Conservation (phyloP, 2,113 vertebrate genomes). For the Coryphaenoides rupestris region DNA sequence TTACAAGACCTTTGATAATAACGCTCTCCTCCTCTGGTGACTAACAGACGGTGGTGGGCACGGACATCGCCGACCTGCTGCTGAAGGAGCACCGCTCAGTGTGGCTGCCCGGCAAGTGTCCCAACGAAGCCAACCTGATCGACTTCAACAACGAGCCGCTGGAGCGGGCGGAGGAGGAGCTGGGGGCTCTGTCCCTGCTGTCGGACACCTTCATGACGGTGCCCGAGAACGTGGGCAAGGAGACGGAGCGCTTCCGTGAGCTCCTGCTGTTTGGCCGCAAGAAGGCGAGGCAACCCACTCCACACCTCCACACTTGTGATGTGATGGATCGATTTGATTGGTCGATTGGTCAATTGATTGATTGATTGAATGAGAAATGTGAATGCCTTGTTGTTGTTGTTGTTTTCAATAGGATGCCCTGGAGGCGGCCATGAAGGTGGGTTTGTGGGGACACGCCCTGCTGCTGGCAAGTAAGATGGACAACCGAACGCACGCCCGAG, state of each 20-base stretch:
- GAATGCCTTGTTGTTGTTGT: conserved; percentile 12
- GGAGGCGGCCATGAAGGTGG: conserved; percentile 95
- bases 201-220: conserved; percentile 78
- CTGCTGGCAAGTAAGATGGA: conserved; percentile 98
- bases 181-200: conserved; percentile 85
- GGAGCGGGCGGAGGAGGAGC: conserved; percentile 83
- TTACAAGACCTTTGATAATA: too few species aligned
- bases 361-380: not conserved
- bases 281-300: conserved; percentile 70
- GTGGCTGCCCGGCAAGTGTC: conserved; percentile 96
- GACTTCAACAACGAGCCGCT: conserved; percentile 92
- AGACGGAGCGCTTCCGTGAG: conserved; percentile 93
- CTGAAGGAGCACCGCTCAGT: conserved; percentile 89
- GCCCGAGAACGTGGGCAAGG: conserved; percentile 78
- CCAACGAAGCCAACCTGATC: conserved; percentile 93
- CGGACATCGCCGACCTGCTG: conserved; percentile 91
- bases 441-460: conserved; percentile 93
- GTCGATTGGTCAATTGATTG: too few species aligned
- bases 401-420: conserved; percentile 86
- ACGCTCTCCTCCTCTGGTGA: not conserved
- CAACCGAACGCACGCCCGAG: conserved; percentile 89
- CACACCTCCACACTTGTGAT: not conserved
- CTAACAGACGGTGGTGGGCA: conserved; percentile 92
- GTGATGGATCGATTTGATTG: not conserved
- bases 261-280: conserved; percentile 92